A percentile compares a stretch with the other conserved stretches of the same genome.
phyloP scores from a whole-genome alignment of 1,140 invertebrate genomes.

The Hyphantria cunea region DNA sequence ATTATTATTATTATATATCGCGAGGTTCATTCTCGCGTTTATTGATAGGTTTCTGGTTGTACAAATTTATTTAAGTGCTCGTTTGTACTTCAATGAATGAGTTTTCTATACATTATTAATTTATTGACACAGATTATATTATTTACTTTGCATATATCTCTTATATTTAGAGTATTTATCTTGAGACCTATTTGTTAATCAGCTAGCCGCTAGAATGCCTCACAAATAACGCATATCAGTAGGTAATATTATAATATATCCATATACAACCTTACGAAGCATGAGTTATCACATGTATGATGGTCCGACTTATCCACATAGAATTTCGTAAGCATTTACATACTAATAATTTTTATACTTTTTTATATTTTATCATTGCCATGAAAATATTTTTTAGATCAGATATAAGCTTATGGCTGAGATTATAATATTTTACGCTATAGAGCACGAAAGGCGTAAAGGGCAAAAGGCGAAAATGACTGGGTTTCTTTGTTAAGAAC shows the following conservation, averaged over 20 bases:
- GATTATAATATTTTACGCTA: conserved; percentile 7
- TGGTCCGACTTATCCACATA: conserved; percentile 38
- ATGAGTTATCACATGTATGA: conserved; percentile 42
- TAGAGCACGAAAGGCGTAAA: too few relatives aligned
- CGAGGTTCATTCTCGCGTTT: too few relatives aligned
- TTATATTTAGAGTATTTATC: too few relatives aligned
- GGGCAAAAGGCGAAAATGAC: too few relatives aligned
- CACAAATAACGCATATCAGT: neutral
- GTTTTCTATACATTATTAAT: too few relatives aligned
- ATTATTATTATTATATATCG: too few relatives aligned
- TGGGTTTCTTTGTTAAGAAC: too few relatives aligned
- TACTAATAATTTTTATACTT: neutral
- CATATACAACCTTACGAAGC: conserved; percentile 37
- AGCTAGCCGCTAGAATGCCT: neutral
- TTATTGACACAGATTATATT: neutral
- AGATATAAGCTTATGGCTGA: conserved; percentile 9
- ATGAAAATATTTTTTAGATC: conserved; percentile 12
- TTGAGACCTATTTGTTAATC: neutral
- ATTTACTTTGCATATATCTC: neutral
- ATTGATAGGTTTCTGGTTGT: too few relatives aligned
- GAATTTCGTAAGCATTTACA: conserved; percentile 22
- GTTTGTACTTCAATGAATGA: too few relatives aligned
- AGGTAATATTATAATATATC: conserved; percentile 10
- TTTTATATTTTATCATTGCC: conserved; percentile 2
- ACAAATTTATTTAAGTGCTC: too few relatives aligned